A percentile compares a stretch with the other conserved stretches of the same genome.
These are phyloP conservation scores for Panagrolaimus sp. DNA, from an alignment of 1,140 invertebrate species.

Conservation along the genomic window DNA sequence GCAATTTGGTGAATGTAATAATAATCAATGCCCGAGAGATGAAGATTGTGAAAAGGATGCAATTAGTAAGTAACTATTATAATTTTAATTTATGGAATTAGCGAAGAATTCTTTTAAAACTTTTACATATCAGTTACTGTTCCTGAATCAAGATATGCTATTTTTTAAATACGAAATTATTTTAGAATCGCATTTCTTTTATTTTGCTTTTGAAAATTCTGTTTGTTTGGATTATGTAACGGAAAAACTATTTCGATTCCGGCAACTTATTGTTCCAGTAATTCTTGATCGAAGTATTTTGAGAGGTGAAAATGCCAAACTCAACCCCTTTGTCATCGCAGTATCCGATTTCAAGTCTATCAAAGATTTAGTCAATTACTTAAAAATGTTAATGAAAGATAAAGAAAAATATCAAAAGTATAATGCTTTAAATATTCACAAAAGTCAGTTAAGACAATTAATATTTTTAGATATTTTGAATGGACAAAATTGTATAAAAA, in stretches of 20 bases:
- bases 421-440: not conserved
- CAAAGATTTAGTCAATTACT: not conserved
- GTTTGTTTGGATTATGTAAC: conserved; percentile 30
- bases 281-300: conserved; percentile 9
- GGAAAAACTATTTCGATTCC: conserved; percentile 27
- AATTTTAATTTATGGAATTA: too few relatives aligned
- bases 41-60: conserved; percentile 5
- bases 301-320: not conserved
- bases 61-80: not conserved
- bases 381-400: conserved; percentile 12
- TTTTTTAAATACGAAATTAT: not conserved
- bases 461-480: not conserved
- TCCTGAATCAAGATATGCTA: too few relatives aligned
- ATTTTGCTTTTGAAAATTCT: conserved; percentile 33
- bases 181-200: conserved; percentile 25
- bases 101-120: too few relatives aligned
- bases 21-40: not conserved
- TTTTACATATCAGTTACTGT: too few relatives aligned
- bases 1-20: not conserved
- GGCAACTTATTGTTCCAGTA: conserved; percentile 14
- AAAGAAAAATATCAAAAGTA: not conserved
- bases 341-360: conserved; percentile 1
- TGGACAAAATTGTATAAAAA: conserved; percentile 5
- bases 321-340: conserved; percentile 10
- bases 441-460: too few relatives aligned